Conservation (phyloP, 2,797 vertebrate species). For the Sebastes jordani region DNA sequence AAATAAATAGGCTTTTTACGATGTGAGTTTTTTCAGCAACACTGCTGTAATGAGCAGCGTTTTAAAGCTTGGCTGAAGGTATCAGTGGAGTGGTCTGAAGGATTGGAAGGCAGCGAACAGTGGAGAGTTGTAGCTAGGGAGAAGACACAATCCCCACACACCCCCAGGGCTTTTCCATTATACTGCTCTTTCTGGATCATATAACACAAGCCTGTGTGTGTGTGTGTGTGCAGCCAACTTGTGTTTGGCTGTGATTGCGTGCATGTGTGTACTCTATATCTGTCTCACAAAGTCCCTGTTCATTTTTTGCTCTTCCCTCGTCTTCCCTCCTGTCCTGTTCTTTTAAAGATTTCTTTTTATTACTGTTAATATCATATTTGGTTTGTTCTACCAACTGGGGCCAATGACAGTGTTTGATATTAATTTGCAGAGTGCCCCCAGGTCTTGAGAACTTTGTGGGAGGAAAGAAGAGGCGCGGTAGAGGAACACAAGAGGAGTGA, state of each 20-base stretch:
- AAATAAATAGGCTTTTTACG: constrained; percentile 20
- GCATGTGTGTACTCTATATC: constrained; percentile 33
- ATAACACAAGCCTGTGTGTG: constrained; percentile 56
- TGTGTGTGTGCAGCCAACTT: background rate
- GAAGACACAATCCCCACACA: constrained; percentile 72
- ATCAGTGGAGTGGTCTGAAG: constrained; percentile 56
- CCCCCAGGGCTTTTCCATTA: constrained; percentile 74
- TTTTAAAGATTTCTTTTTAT: constrained; percentile 40
- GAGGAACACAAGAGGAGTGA: background rate
- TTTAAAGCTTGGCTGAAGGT: constrained; percentile 55
- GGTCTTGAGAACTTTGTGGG: constrained; percentile 48
- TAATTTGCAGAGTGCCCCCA: constrained; percentile 49
- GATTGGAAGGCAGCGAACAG: constrained; percentile 68
- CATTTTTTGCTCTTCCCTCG: background rate
- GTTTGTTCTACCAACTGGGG: constrained; percentile 53
- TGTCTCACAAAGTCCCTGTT: constrained; percentile 19
- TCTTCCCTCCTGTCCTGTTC: background rate
- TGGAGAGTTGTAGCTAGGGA: constrained; percentile 69
- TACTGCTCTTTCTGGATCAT: constrained; percentile 76
- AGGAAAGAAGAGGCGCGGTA: constrained; percentile 3
- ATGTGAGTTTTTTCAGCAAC: background rate
- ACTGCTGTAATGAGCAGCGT: constrained; percentile 47
- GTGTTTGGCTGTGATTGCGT: constrained; percentile 30
- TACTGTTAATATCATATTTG: constrained; percentile 58
- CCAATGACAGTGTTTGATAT: constrained; percentile 63